A percentile compares a stretch with the other conserved stretches of the same genome.
Conservation (phyloP, 2,113 vertebrate species). For the Loxodonta africana region DNA sequence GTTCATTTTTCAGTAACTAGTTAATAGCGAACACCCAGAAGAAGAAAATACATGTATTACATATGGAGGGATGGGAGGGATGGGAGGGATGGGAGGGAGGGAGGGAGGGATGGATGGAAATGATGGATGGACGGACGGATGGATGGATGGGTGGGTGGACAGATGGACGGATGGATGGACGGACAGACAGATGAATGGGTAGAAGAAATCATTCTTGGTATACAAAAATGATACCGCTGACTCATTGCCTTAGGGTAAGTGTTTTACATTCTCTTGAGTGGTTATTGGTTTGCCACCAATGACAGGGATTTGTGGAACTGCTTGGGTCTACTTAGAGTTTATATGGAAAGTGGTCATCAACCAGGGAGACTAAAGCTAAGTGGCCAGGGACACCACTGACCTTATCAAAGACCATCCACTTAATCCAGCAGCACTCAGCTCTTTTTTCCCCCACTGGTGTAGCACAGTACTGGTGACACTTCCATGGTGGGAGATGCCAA, state of each 20-base stretch:
- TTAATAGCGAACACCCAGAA: background rate
- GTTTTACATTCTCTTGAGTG: background rate
- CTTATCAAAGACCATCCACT: background rate
- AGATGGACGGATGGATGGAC: background rate
- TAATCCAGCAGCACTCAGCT: background rate
- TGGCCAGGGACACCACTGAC: background rate
- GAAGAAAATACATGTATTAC: background rate
- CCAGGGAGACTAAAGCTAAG: background rate
- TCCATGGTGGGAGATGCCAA: background rate
- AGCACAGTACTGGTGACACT: background rate
- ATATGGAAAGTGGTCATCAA: constrained; percentile 34
- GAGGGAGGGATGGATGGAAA: too few species aligned
- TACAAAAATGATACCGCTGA: background rate
- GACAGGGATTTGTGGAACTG: constrained; percentile 1
- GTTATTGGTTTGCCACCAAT: constrained; percentile 7
- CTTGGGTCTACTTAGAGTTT: background rate
- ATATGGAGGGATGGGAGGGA: background rate
- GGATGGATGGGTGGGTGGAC: too few species aligned
- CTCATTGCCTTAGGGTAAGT: background rate
- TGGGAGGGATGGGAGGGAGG: too few species aligned
- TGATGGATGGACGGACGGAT: too few species aligned
- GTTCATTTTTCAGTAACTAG: background rate
- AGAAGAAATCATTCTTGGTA: background rate
- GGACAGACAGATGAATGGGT: background rate
- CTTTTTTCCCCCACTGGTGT: background rate